phyloP scores from a whole-genome alignment of 2,113 vertebrate species.

The Bubo blakistoni region DNA sequence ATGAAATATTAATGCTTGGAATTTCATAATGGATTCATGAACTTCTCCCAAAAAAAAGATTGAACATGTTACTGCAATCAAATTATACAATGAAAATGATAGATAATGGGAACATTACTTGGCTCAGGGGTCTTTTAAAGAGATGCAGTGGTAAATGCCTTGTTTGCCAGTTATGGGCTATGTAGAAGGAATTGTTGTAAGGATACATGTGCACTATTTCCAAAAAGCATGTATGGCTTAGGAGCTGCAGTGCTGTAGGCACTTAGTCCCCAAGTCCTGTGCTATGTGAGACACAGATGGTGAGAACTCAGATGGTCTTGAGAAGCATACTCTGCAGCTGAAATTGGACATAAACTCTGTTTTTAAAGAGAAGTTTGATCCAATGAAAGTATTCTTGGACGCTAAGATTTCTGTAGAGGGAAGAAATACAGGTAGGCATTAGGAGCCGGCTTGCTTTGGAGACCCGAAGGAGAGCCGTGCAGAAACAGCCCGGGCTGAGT shows the following conservation, averaged over 20 bases:
- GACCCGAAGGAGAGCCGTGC: neutral
- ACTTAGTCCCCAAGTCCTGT: neutral
- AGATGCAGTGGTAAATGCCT: neutral
- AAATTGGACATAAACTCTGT: neutral
- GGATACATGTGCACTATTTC: neutral
- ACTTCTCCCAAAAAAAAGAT: neutral
- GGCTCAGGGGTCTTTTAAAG: neutral
- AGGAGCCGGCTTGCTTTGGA: neutral
- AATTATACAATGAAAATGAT: neutral
- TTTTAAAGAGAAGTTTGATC: neutral
- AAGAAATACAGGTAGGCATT: neutral
- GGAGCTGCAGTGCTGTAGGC: neutral
- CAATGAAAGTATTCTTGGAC: neutral
- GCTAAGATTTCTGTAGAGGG: neutral
- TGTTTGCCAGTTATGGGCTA: neutral
- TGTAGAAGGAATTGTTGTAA: slow-evolving; percentile 22
- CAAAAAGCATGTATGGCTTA: neutral
- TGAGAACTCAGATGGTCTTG: neutral
- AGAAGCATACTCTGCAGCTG: neutral
- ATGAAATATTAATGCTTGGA: neutral
- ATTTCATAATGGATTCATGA: neutral
- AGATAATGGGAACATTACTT: neutral
- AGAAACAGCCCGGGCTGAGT: neutral
- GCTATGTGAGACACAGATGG: neutral
- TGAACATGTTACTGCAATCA: neutral